Evolutionary conservation across 1,140 invertebrate genomes (phyloP).

Genomic region (Epicauta chinensis): DNA sequence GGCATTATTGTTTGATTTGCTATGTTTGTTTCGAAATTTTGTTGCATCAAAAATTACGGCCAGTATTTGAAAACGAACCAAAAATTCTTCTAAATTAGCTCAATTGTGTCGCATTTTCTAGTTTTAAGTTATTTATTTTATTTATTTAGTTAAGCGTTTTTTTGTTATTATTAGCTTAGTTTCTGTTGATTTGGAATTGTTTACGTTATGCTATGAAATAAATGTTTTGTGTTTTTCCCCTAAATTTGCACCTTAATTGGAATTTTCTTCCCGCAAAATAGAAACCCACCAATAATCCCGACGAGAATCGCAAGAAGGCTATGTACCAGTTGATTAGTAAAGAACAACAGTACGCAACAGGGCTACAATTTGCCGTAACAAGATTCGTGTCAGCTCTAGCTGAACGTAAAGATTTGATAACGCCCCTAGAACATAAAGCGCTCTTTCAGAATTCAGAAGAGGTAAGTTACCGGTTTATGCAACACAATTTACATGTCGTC

Average conservation of each 20-base stretch:
- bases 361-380: conserved; percentile 66
- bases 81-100: background rate
- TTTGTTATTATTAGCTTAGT: conserved; percentile 26
- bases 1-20: conserved; percentile 56
- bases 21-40: background rate
- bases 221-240: conserved; percentile 8
- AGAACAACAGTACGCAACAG: conserved; percentile 68
- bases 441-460: conserved; percentile 81
- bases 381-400: conserved; percentile 65
- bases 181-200: conserved; percentile 12
- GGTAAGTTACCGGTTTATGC: conserved; percentile 40
- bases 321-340: conserved; percentile 55
- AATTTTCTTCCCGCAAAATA: conserved; percentile 9
- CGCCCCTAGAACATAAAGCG: conserved; percentile 63
- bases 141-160: conserved; percentile 18
- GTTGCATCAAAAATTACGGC: background rate
- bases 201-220: conserved; percentile 11
- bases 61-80: conserved; percentile 4
- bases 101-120: conserved; percentile 5
- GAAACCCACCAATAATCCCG: conserved; percentile 42
- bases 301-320: conserved; percentile 48
- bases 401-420: conserved; percentile 66
- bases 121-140: conserved; percentile 24
- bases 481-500: background rate
- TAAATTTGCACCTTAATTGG: conserved; percentile 8